Conservation (phyloP, 2,113 vertebrate genomes). For the Oreamnos americanus region DNA sequence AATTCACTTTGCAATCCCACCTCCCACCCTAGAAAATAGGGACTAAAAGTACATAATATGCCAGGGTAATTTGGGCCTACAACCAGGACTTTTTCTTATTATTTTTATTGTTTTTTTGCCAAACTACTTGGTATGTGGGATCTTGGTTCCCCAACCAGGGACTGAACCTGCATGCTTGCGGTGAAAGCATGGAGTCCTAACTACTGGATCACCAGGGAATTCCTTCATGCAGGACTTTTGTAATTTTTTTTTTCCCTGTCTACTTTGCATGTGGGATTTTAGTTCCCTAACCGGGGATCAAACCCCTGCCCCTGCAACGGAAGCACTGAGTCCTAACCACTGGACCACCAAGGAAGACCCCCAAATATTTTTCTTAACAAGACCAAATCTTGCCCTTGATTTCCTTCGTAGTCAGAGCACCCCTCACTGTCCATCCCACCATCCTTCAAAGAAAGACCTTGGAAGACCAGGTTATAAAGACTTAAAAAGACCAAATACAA, state of each 20-base stretch:
- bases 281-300: neutral
- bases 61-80: neutral
- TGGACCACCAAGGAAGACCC: neutral
- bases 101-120: neutral
- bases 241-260: neutral
- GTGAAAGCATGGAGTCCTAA: neutral
- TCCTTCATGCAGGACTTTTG: neutral
- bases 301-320: neutral
- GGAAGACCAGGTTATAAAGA: neutral
- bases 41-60: neutral
- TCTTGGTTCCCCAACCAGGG: neutral
- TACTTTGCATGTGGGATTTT: neutral
- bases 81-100: neutral
- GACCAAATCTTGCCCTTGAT: neutral
- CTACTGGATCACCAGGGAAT: neutral
- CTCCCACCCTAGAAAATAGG: neutral
- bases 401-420: neutral
- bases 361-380: neutral
- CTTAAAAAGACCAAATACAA: neutral
- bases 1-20: neutral
- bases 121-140: neutral
- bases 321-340: neutral
- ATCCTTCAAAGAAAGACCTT: neutral
- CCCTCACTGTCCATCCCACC: neutral
- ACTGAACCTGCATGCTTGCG: neutral